Conservation (phyloP, 2,113 vertebrate species). For the Rhipidura dahli region DNA sequence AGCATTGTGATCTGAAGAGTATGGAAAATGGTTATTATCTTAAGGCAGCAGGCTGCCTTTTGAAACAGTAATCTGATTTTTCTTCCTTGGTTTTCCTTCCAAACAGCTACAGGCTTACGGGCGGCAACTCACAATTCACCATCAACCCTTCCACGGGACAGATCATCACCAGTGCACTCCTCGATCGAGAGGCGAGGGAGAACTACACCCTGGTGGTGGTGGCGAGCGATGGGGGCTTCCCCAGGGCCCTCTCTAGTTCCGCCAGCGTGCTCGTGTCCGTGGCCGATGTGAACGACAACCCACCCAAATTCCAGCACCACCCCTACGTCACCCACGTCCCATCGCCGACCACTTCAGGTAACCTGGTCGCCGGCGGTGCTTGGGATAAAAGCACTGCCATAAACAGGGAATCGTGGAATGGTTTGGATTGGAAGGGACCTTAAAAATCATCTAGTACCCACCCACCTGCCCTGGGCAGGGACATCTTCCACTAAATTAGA, state of each 20-base stretch:
- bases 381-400: not conserved
- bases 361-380: not conserved
- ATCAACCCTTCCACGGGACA: conserved; percentile 97
- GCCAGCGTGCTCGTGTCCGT: conserved; percentile 86
- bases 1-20: not conserved
- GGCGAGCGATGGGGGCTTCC: conserved; percentile 84
- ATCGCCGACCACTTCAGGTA: conserved; percentile 86
- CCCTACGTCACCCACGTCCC: conserved; percentile 96
- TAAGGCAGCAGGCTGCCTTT: not conserved
- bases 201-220: conserved; percentile 92
- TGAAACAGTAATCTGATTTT: not conserved
- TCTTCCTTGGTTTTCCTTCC: not conserved
- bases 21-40: not conserved
- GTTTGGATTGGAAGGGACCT: not conserved
- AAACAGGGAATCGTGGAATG: rapidly evolving
- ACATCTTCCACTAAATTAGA: not conserved
- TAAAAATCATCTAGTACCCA: no score
- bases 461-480: not conserved
- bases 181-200: conserved; percentile 85
- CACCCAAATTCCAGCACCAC: conserved; percentile 93
- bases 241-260: conserved; percentile 85
- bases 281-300: conserved; percentile 92
- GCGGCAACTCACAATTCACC: conserved; percentile 92
- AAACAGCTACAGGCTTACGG: conserved; percentile 86
- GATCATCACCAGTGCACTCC: conserved; percentile 91